Evolutionary conservation across 2,888 invertebrate species (phyloP), one percentile per base, ranked within the genome.

Genomic region (Chymomyza amoena): DNA sequence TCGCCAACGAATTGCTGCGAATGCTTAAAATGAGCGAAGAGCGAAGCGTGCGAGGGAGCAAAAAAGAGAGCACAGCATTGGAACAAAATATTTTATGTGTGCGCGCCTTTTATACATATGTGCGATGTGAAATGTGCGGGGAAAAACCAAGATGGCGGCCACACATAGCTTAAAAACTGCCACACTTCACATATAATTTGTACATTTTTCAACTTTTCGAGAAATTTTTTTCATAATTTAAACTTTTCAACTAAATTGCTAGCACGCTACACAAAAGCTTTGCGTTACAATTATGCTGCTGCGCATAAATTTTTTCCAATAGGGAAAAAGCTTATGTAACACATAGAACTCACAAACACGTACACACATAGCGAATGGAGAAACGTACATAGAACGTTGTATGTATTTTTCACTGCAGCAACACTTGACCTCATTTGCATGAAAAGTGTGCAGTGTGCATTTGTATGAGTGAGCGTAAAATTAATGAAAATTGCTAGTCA

Each of bases 361-460:
- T 45, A 50, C 45, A 50, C 45, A 66, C 70, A 68, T 66, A 45
- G 57, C 61, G 71, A 68, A 71, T 72, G 71, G 67, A 72, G 77
- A 75, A 80, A 75, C 69, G 56, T 15, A 59, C 62, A 75, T 59
- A 75, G 25, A 25, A 25, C 25, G 25, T n/a, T 28, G 28, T 32
- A 32, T 32, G 32, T 9, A 72, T 72, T 84, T 83, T 80, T 76
- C 75, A 76, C 82, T 84, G 71, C 82, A 81, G 71, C 84, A 87
- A 81, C 80, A 88, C 85, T 88, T 88, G 88, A 85, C 84, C 88
- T 88, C 87, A 85, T 88, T 85, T 88, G 75, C 81, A 88, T 87
- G 76, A 68, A 71, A 72, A 72, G 64, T 71, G 64, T 32, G 32
- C 65, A 32, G 32, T 59, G 18, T 18, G 28, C 32, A 60, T 72